Conservation (phyloP, 2,113 vertebrate genomes). For the Ceyx cyanopectus region DNA sequence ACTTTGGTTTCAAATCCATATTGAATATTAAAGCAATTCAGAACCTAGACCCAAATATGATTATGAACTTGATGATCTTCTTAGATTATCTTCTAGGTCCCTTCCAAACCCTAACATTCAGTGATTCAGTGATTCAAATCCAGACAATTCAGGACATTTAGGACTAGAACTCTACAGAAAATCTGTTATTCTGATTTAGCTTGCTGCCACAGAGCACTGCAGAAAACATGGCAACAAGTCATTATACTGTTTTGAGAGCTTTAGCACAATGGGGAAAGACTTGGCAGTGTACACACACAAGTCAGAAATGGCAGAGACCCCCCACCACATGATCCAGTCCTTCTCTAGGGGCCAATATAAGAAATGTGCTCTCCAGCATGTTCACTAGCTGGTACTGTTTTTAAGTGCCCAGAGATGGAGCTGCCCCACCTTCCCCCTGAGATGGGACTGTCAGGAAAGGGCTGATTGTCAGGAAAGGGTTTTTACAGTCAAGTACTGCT, state of each 20-base stretch:
- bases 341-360: neutral
- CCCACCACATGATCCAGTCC: neutral
- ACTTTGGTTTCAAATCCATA: too few relatives aligned
- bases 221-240: neutral
- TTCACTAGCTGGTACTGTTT: neutral
- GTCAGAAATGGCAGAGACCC: neutral
- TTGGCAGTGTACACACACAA: neutral
- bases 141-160: neutral
- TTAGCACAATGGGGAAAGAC: neutral
- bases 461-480: neutral
- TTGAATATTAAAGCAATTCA: too few relatives aligned
- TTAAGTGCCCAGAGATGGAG: neutral
- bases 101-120: too few relatives aligned
- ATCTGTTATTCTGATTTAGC: neutral
- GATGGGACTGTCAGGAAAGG: neutral
- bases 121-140: neutral
- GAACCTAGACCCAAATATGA: neutral
- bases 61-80: too few relatives aligned
- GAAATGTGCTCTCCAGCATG: neutral
- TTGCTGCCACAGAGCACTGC: neutral
- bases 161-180: neutral
- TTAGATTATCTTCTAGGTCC: too few relatives aligned
- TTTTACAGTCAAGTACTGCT: neutral
- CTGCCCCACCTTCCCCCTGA: neutral
- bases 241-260: neutral